Conservation (phyloP, 2,888 invertebrate genomes). For the Lasioglossum figueresi region DNA sequence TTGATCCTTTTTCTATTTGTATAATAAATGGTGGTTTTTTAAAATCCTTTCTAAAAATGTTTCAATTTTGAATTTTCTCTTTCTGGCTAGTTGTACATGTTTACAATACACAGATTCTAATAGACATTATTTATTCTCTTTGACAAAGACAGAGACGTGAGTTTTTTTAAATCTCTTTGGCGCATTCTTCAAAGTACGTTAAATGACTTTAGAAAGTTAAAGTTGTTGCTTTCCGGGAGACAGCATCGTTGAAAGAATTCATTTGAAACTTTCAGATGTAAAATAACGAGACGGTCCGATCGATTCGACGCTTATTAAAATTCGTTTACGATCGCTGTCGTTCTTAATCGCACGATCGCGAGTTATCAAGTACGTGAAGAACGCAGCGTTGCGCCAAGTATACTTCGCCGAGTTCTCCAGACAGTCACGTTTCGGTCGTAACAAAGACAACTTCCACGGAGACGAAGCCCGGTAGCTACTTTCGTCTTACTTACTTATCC, state of each 20-base stretch:
- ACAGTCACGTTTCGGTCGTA: constrained; percentile 35
- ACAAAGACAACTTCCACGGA: constrained; percentile 16
- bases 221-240: neutral
- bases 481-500: neutral
- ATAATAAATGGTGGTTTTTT: too few species aligned
- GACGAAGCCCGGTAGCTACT: neutral
- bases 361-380: neutral
- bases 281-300: neutral
- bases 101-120: too few species aligned
- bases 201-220: neutral
- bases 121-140: too few species aligned
- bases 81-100: too few species aligned
- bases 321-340: neutral
- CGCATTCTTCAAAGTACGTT: neutral
- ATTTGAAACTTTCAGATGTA: neutral
- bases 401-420: neutral
- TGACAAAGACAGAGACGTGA: too few species aligned
- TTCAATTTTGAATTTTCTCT: too few species aligned
- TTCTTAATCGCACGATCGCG: neutral
- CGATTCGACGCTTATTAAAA: neutral
- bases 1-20: neutral
- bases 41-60: too few species aligned
- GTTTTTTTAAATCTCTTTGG: neutral
- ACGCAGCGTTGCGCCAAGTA: constrained; percentile 1
- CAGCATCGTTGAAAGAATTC: neutral